Conservation (phyloP, 1,140 invertebrate genomes). For the Prorops nasuta region DNA sequence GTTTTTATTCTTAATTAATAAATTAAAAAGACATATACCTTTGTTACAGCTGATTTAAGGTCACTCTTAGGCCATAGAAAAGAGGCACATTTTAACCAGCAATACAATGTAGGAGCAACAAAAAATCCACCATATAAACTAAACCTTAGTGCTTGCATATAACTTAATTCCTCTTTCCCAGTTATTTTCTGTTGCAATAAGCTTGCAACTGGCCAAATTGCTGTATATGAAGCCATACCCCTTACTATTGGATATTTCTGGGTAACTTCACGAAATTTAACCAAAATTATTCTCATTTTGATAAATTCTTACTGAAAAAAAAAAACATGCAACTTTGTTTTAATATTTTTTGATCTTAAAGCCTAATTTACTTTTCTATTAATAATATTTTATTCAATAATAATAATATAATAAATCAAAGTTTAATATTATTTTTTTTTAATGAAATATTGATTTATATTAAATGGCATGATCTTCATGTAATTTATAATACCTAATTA, state of each 20-base stretch:
- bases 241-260: slow-evolving; percentile 59
- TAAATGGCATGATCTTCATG: no score
- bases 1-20: not conserved
- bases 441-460: slow-evolving; percentile 11
- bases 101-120: slow-evolving; percentile 70
- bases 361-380: not conserved
- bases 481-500: no score
- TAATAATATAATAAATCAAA: not conserved
- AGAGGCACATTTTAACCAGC: slow-evolving; percentile 66
- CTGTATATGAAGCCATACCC: slow-evolving; percentile 71
- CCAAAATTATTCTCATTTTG: slow-evolving; percentile 43
- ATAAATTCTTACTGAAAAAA: slow-evolving; percentile 10
- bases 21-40: slow-evolving; percentile 55
- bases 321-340: not conserved
- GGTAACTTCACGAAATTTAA: slow-evolving; percentile 49
- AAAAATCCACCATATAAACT: slow-evolving; percentile 68
- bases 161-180: slow-evolving; percentile 59
- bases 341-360: not conserved
- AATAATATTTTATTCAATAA: not conserved
- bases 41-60: slow-evolving; percentile 65
- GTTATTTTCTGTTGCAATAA: slow-evolving; percentile 61
- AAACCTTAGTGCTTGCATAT: slow-evolving; percentile 62
- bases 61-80: slow-evolving; percentile 65
- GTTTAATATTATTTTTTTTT: not conserved
- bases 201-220: slow-evolving; percentile 70